phyloP scores from a whole-genome alignment of 2,797 vertebrate species.

The Enoplosus armatus region DNA sequence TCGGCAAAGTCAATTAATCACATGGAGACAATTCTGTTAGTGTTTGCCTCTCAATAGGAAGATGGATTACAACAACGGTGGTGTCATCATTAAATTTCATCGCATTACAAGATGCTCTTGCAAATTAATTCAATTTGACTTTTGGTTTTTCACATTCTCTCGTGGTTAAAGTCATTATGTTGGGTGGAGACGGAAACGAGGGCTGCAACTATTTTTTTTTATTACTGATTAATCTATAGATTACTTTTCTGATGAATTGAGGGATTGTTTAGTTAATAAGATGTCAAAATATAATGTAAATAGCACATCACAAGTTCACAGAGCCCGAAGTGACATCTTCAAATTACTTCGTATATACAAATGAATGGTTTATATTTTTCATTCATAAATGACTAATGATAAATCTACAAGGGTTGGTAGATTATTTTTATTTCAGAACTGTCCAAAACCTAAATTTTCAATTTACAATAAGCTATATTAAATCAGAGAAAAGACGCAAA shows the following conservation, averaged over 20 bases:
- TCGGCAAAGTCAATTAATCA: constrained; percentile 70
- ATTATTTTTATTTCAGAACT: too few species aligned
- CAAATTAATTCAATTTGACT: constrained; percentile 58
- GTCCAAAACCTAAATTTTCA: not conserved
- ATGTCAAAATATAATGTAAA: not conserved
- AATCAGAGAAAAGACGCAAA: not conserved
- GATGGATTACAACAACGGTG: constrained; percentile 45
- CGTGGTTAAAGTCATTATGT: not conserved
- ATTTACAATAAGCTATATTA: too few species aligned
- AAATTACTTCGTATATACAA: not conserved
- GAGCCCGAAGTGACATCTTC: not conserved
- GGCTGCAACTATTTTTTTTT: not conserved
- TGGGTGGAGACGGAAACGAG: constrained; percentile 10
- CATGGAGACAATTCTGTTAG: constrained; percentile 55
- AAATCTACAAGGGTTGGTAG: not conserved
- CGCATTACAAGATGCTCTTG: constrained; percentile 48
- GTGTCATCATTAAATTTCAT: constrained; percentile 57
- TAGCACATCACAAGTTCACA: not conserved
- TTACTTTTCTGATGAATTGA: not conserved
- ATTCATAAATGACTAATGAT: not conserved
- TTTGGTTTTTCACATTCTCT: constrained; percentile 11
- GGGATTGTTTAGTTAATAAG: not conserved
- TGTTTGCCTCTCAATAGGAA: constrained; percentile 41
- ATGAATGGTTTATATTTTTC: not conserved
- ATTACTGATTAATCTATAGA: not conserved